Conservation (phyloP, 2,797 vertebrate genomes). For the Cryptoblepharus egeriae region DNA sequence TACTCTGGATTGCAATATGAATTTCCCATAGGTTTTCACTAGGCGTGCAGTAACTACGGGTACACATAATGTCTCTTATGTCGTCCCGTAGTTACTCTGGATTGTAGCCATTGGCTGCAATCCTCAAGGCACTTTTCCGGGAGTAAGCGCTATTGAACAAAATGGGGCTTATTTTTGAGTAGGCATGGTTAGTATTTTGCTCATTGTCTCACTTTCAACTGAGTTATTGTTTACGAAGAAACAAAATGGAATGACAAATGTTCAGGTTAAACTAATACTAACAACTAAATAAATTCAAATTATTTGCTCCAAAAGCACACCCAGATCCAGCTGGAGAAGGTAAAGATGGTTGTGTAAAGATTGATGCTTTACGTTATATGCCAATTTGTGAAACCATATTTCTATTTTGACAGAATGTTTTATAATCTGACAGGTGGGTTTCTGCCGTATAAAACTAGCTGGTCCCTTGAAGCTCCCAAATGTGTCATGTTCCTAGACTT, state of each 20-base stretch:
- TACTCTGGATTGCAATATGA: no score
- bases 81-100: no score
- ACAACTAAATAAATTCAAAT: constrained; percentile 27
- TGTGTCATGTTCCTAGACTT: constrained; percentile 48
- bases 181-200: no score
- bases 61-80: no score
- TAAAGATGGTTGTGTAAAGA: constrained; percentile 31
- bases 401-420: constrained; percentile 28
- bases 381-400: constrained; percentile 46
- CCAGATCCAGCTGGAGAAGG: background rate
- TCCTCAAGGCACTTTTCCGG: no score
- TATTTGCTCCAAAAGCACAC: background rate
- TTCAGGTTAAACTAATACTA: background rate
- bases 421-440: constrained; percentile 53
- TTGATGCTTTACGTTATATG: constrained; percentile 18
- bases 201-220: background rate
- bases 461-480: constrained; percentile 40
- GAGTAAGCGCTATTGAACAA: no score
- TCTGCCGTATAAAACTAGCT: constrained; percentile 21
- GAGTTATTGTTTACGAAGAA: no score
- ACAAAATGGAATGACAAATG: background rate
- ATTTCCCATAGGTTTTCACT: no score
- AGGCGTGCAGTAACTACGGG: no score
- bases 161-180: no score
- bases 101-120: no score